Percentiles rank a stretch among this genome's conserved stretches.
Conservation (phyloP, 2,797 vertebrate genomes). For the Vultur gryphus region DNA sequence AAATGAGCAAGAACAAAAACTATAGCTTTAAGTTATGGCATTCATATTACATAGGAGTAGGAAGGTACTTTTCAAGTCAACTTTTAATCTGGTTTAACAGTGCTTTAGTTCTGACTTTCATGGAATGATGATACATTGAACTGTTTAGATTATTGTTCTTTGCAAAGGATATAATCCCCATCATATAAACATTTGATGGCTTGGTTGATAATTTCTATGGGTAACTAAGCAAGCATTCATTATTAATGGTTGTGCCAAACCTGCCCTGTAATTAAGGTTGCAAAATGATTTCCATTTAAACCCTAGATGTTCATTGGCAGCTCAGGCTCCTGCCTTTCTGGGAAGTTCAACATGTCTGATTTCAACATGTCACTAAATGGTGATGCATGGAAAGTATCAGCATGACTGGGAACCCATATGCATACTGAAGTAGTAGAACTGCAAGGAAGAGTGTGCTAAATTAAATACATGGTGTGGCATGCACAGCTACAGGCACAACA, state of each 20-base stretch:
- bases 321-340: not conserved
- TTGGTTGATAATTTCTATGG: not conserved
- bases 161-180: not conserved
- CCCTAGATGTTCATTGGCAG: not conserved
- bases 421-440: not conserved
- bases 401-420: not conserved
- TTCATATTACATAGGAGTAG: not conserved
- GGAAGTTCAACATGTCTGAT: not conserved
- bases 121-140: not conserved
- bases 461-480: not conserved
- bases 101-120: not conserved
- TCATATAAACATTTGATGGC: not conserved
- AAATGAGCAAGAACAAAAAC: not conserved
- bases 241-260: not conserved
- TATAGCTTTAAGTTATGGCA: not conserved
- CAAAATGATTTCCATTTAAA: not conserved
- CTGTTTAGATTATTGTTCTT: not conserved
- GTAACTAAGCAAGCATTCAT: conserved; percentile 6
- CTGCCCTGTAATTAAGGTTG: not conserved
- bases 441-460: not conserved
- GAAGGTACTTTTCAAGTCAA: not conserved
- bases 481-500: not conserved
- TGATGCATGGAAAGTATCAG: not conserved
- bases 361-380: not conserved
- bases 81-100: not conserved